Evolutionary conservation across 35 echinoderm and acorn worm genomes (phyloP), one percentile per base, ranked within the genome.

Genomic region (Diadema setosum): DNA sequence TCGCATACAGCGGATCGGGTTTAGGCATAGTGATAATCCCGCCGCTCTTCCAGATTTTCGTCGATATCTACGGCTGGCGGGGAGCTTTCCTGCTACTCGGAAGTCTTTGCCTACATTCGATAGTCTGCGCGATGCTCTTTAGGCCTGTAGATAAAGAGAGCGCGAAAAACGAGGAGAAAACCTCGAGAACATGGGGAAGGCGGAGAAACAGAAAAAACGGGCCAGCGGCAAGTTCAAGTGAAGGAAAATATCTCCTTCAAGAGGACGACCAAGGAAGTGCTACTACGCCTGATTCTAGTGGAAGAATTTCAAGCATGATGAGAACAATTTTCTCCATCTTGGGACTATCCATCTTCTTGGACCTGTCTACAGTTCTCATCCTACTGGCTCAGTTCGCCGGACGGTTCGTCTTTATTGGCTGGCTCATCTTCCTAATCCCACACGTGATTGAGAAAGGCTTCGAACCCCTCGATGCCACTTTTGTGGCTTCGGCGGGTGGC

Each of bases 51-150:
- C 89, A 85, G 7, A n/a, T 91, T 3, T 65, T 91, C 45, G 46
- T 91, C 23, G 89, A 91, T 43, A 16, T 3, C 5, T 91, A 76
- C 45, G 89, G 89, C 16, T 91, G 89, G 89, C 58, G 65, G 56
- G 89, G 89, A 29, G 82, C 82, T 37, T 35, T 91, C 21, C 20
- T 75, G 15, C 23, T 86, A 2, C 14, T 91, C n/a, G 89, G 89
- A 21, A 82, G 18, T 12, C 39, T 91, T 14, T 85, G 82, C 29
- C 50, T 91, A 2, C 84, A 91, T 37, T 60, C 85, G 1, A 70
- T 45, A 40, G 89, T 86, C 5, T 91, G 89, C 30, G 89, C 58
- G 16, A 50, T 82, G n/a, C 60, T 91, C 40, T 43, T 91, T 40
- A 35, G 89, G 39, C 89, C 89, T 18, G n/a, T 91, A n/a, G n/a